A percentile compares a stretch with the other conserved stretches of the same genome.
phyloP scores from a whole-genome alignment of 2,888 invertebrate species.

The Synergus japonicus region DNA sequence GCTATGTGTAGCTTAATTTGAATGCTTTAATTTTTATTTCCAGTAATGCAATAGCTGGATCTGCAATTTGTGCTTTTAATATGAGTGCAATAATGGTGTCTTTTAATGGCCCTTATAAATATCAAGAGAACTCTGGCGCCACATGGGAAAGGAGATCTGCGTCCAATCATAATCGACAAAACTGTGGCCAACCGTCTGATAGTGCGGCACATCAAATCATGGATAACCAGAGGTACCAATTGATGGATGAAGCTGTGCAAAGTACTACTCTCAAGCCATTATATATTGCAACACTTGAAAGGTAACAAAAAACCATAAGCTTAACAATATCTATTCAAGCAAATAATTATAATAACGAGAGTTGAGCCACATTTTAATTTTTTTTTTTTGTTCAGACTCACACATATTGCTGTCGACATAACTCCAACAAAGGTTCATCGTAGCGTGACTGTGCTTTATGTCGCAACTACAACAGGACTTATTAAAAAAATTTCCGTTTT shows the following conservation, averaged over 20 bases:
- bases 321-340: slow-evolving; percentile 44
- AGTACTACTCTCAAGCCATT: slow-evolving; percentile 85
- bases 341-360: too few species aligned
- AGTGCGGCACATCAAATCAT: slow-evolving; percentile 52
- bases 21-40: neutral
- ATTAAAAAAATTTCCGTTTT: slow-evolving; percentile 90
- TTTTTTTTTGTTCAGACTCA: slow-evolving; percentile 76
- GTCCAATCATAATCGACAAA: slow-evolving; percentile 79
- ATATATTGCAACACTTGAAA: slow-evolving; percentile 84
- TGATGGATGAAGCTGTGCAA: slow-evolving; percentile 93
- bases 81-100: slow-evolving; percentile 88
- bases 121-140: slow-evolving; percentile 86
- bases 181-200: slow-evolving; percentile 65
- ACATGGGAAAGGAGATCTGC: slow-evolving; percentile 85
- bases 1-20: too few species aligned
- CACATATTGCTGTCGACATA: slow-evolving; percentile 90
- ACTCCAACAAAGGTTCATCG: slow-evolving; percentile 85
- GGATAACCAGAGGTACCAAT: slow-evolving; percentile 85
- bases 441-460: slow-evolving; percentile 87
- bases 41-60: slow-evolving; percentile 92
- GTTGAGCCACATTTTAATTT: too few species aligned
- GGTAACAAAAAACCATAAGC: slow-evolving; percentile 65
- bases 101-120: slow-evolving; percentile 92
- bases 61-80: slow-evolving; percentile 94
- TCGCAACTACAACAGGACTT: slow-evolving; percentile 86